Percentiles rank a stretch among this genome's conserved stretches.
Evolutionary conservation across 2,888 invertebrate species (phyloP).

Genomic region (Melinaea marsaeus): DNA sequence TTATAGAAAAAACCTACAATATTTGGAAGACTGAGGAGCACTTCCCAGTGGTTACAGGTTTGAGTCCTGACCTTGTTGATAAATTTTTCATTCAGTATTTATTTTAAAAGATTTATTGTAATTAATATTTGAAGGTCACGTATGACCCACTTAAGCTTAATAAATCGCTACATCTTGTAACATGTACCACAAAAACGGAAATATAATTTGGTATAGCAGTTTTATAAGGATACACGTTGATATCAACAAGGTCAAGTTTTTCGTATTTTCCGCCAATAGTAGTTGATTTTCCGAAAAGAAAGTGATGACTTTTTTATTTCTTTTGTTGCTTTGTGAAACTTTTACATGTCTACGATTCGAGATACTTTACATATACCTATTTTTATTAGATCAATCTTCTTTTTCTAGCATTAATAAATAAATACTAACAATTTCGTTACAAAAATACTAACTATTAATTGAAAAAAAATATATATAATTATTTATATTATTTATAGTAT

Average conservation of each 20-base stretch:
- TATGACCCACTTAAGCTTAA: too few relatives aligned
- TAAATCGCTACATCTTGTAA: constrained; percentile 6
- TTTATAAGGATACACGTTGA: constrained; percentile 20
- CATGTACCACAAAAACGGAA: constrained; percentile 9
- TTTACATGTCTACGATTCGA: constrained; percentile 1
- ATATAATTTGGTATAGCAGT: constrained; percentile 25
- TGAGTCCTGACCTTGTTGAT: too few relatives aligned
- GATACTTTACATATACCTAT: constrained; percentile 8
- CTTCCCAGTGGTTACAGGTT: too few relatives aligned
- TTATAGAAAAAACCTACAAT: too few relatives aligned
- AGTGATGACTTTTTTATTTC: constrained; percentile 23
- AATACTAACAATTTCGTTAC: background rate
- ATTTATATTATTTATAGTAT: too few relatives aligned
- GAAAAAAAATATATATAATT: too few relatives aligned
- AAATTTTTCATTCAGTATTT: too few relatives aligned
- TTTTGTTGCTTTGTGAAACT: constrained; percentile 20
- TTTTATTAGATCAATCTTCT: background rate
- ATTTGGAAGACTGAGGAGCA: too few relatives aligned
- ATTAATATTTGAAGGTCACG: too few relatives aligned
- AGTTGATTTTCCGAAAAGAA: constrained; percentile 21
- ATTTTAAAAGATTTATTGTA: too few relatives aligned
- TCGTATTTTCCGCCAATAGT: constrained; percentile 18
- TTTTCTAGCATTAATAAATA: background rate
- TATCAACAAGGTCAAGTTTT: constrained; percentile 21
- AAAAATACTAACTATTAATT: too few relatives aligned